Evolutionary conservation across 2,888 invertebrate genomes (phyloP), one percentile per base, ranked within the genome.

Genomic region (Litoditis marina): DNA sequence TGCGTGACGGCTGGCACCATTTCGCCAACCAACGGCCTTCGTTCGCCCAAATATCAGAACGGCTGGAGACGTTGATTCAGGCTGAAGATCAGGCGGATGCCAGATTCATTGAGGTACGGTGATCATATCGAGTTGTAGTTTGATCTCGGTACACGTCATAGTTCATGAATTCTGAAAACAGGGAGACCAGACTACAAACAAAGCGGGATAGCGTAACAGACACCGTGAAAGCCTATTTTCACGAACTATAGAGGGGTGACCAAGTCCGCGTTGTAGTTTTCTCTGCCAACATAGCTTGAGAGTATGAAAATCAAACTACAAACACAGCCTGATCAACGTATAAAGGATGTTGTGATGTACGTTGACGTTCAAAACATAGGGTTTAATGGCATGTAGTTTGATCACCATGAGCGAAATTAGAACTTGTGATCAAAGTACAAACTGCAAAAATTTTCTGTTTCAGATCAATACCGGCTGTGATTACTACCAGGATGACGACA

Each of bases 1-100:
- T 73, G 68, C 46, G 68, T 1, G 68, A 73, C 51, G 47, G 60
- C 2, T 73, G 73, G 73, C 50, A 63, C 19, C 69, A 73, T 31
- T 68, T 60, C n/a, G 66, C 73, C 1, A 57, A 68, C 4, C 68
- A 69, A 36, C 60, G 73, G 1, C 69, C 70, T 1, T 61, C 57
- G 19, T 73, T 73, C 46, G 51, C 46, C n/a, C 63, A 47, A 30
- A 36, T 63, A 61, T 28, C 54, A 2, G 54, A 34, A 19, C 53
- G 55, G 4, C 19, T 60, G 8, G 44, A 61, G 19, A 46, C 65
- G 56, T 19, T 68, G 52, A 13, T 63, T 6, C 51, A 51, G 31
- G 31, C 53, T 28, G 63, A 63, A 34, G 52, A 52, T 42, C 0
- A 59, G 42, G 50, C 51, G 54, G 50, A 62, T 63, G 25, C 61